These are phyloP conservation scores for Clarias pachynema DNA, from an alignment of 2,797 vertebrate genomes.

Conservation along the genomic window DNA sequence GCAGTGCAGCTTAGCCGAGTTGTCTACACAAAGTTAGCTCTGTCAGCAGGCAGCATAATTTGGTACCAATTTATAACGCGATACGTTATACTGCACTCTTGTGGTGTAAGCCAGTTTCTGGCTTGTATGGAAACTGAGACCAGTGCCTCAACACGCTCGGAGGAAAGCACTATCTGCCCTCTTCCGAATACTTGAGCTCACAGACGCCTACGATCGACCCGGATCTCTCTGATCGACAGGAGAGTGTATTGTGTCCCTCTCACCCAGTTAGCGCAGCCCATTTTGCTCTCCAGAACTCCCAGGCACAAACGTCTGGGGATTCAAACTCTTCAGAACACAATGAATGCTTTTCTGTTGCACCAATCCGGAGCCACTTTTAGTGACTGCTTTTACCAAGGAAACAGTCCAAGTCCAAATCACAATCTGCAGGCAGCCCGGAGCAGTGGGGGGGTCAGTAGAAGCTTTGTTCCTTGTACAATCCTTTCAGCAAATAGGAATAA, in stretches of 20 bases:
- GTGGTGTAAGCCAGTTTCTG: too few species aligned
- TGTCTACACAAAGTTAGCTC: too few species aligned
- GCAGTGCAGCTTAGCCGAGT: too few species aligned
- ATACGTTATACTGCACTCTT: too few species aligned
- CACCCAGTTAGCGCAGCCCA: not conserved
- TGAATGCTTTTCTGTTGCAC: not conserved
- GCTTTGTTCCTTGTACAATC: conserved; percentile 26
- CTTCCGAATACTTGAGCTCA: not conserved
- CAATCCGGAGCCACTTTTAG: not conserved
- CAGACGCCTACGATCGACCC: not conserved
- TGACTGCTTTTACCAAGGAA: not conserved
- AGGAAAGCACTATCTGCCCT: not conserved
- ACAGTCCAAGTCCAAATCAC: not conserved
- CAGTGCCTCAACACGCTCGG: not conserved
- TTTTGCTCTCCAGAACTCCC: not conserved
- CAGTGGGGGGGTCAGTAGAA: not conserved
- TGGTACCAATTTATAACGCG: too few species aligned
- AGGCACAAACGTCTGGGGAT: not conserved
- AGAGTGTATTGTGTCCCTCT: not conserved
- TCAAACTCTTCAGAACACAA: not conserved
- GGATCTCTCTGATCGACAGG: not conserved
- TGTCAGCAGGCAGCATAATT: too few species aligned
- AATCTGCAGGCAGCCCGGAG: not conserved
- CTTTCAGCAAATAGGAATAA: conserved; percentile 14
- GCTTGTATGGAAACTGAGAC: too few species aligned